phyloP scores from a whole-genome alignment of 92 coral and sea anemone genomes.

The Isaurus tuberculatus region DNA sequence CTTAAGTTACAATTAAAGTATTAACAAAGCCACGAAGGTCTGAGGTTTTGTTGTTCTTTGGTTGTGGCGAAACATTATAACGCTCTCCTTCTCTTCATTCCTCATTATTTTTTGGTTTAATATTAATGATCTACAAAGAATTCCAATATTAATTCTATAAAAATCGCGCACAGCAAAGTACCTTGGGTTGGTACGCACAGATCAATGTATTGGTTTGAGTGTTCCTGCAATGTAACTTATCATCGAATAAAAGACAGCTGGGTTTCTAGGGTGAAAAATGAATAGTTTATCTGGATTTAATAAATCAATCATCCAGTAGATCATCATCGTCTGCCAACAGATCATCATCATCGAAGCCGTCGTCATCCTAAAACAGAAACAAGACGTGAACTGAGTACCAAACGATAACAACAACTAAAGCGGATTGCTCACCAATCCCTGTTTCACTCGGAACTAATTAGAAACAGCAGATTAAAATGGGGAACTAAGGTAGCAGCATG shows the following conservation, averaged over 20 bases:
- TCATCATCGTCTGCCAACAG: constrained; percentile 29
- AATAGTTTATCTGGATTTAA: background rate
- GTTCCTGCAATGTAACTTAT: background rate
- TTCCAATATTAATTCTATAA: background rate
- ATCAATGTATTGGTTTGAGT: background rate
- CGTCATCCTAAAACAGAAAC: constrained; percentile 7
- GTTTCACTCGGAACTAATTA: too few relatives aligned
- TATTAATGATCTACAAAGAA: background rate
- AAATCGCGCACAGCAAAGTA: background rate
- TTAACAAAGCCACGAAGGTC: too few relatives aligned
- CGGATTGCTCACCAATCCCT: too few relatives aligned
- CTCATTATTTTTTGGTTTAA: background rate
- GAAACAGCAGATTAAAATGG: too few relatives aligned
- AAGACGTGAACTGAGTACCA: background rate
- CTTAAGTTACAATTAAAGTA: too few relatives aligned
- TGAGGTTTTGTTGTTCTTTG: too few relatives aligned
- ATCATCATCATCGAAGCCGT: constrained; percentile 34
- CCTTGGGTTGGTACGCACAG: background rate
- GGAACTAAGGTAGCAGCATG: too few relatives aligned
- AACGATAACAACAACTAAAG: background rate
- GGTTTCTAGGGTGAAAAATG: background rate
- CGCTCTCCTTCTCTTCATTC: too few relatives aligned
- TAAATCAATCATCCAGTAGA: constrained; percentile 2
- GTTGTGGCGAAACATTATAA: too few relatives aligned
- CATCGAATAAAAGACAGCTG: too few relatives aligned